phyloP scores from a whole-genome alignment of 64 coral and sea anemone genomes.

The Pocillopora damicornis region DNA sequence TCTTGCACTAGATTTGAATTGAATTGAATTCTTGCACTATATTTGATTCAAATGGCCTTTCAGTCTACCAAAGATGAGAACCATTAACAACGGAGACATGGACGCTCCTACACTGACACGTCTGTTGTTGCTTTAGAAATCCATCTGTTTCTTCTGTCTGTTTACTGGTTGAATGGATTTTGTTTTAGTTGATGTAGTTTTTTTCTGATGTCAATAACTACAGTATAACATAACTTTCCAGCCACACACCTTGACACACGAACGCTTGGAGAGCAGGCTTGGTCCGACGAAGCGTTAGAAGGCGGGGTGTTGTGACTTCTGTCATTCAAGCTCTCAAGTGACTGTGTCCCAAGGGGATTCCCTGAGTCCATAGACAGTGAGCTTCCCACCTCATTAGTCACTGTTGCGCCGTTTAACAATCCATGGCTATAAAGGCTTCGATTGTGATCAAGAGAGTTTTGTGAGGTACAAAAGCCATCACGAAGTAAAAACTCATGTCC shows the following conservation, averaged over 20 bases:
- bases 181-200: too few species aligned
- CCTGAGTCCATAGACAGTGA: constrained; percentile 64
- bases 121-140: too few species aligned
- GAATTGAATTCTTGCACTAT: too few species aligned
- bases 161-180: too few species aligned
- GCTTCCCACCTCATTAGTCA: constrained; percentile 18
- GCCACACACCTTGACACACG: not conserved
- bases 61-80: too few species aligned
- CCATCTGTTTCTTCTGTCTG: too few species aligned
- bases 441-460: constrained; percentile 25
- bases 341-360: constrained; percentile 48
- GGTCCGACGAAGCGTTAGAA: not conserved
- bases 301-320: constrained; percentile 16
- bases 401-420: not conserved
- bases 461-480: constrained; percentile 14
- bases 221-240: not conserved
- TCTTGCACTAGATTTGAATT: too few species aligned
- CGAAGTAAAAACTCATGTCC: not conserved
- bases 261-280: not conserved
- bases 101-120: too few species aligned
- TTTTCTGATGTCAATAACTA: too few species aligned
- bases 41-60: too few species aligned
- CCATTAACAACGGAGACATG: too few species aligned
- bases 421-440: not conserved
- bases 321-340: constrained; percentile 48